Evolutionary conservation across 2,113 vertebrate genomes (phyloP).

Genomic region (Oriolus oriolus): DNA sequence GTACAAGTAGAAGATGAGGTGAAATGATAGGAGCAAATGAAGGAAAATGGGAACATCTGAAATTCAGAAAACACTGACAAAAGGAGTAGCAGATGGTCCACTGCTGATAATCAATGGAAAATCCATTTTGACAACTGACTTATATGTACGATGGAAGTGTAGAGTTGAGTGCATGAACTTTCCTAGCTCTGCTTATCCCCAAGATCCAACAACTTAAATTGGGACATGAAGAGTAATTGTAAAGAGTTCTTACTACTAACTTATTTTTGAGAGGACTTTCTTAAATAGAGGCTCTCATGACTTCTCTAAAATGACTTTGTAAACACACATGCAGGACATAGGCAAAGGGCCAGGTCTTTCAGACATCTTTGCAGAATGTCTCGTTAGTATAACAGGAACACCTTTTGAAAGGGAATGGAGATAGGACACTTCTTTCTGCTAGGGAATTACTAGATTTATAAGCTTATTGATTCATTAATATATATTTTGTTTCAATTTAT

Average conservation of each 20-base stretch:
- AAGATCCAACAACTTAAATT: background rate
- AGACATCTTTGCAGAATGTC: background rate
- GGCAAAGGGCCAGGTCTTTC: background rate
- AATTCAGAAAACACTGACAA: background rate
- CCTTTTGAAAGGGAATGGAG: background rate
- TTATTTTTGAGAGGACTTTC: background rate
- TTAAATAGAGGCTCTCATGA: background rate
- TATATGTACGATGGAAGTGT: background rate
- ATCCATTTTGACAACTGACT: background rate
- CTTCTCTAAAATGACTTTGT: background rate
- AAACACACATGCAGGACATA: background rate
- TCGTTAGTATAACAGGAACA: background rate
- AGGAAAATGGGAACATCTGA: background rate
- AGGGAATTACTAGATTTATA: background rate
- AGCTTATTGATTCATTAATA: background rate
- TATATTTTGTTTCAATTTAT: background rate
- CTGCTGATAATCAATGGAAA: background rate
- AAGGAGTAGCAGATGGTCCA: background rate
- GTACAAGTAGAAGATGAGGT: background rate
- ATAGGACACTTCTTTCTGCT: background rate
- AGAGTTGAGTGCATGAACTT: background rate
- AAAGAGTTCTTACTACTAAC: background rate
- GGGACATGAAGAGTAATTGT: background rate
- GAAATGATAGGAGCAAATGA: background rate
- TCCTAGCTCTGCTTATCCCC: background rate